Conservation (phyloP, 2,888 invertebrate species). For the Hypomecis punctinalis region DNA sequence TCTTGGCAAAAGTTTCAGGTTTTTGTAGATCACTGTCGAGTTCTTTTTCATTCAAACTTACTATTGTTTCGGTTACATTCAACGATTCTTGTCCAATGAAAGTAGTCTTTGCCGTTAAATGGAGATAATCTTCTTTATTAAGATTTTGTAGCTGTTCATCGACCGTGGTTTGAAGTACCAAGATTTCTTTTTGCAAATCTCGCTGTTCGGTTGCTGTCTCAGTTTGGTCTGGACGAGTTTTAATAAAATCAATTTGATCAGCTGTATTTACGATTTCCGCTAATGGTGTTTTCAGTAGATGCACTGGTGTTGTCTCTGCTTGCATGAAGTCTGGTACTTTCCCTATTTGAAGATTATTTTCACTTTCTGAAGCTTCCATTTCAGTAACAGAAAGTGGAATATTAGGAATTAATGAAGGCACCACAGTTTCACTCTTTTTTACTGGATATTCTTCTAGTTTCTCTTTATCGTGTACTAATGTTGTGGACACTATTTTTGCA, state of each 20-base stretch:
- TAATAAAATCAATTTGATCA: slow-evolving; percentile 66
- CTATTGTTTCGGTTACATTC: slow-evolving; percentile 83
- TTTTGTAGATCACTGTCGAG: slow-evolving; percentile 66
- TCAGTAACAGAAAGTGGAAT: slow-evolving; percentile 86
- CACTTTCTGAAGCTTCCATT: slow-evolving; percentile 87
- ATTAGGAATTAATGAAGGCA: slow-evolving; percentile 83
- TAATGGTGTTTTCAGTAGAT: slow-evolving; percentile 73
- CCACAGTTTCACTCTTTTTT: slow-evolving; percentile 66
- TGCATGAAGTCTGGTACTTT: slow-evolving; percentile 54
- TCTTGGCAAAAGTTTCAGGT: slow-evolving; percentile 77
- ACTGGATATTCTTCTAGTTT: slow-evolving; percentile 56
- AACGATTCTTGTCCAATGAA: slow-evolving; percentile 86
- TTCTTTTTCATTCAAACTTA: slow-evolving; percentile 79
- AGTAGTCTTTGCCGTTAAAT: slow-evolving; percentile 80
- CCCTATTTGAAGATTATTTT: slow-evolving; percentile 79
- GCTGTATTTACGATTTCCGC: slow-evolving; percentile 77
- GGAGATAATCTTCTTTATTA: slow-evolving; percentile 81
- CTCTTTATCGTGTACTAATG: slow-evolving; percentile 88
- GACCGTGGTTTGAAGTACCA: slow-evolving; percentile 66
- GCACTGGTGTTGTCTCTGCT: slow-evolving; percentile 59
- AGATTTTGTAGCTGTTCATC: slow-evolving; percentile 83
- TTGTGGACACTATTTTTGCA: slow-evolving; percentile 87
- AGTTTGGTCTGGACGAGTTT: slow-evolving; percentile 43
- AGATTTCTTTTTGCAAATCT: slow-evolving; percentile 73
- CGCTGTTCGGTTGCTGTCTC: slow-evolving; percentile 64